A percentile compares a stretch with the other conserved stretches of the same genome.
Evolutionary conservation across 2,797 vertebrate genomes (phyloP).

Genomic region (Sebastes taczanowskii): DNA sequence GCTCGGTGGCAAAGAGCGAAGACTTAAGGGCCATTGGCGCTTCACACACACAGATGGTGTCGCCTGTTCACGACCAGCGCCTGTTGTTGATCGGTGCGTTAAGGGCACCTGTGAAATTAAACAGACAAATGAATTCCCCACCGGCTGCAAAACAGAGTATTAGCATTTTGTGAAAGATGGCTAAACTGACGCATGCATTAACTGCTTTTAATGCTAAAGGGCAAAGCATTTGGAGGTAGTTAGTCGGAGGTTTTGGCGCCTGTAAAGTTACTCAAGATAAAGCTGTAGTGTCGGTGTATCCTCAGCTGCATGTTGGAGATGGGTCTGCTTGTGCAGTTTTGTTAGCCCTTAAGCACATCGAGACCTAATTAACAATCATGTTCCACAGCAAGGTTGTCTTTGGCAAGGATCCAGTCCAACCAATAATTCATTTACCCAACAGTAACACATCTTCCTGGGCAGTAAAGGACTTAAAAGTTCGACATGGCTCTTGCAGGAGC

Average conservation of each 20-base stretch:
- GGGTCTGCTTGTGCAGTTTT: slow-evolving; percentile 69
- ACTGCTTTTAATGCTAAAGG: slow-evolving; percentile 55
- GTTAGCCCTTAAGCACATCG: slow-evolving; percentile 75
- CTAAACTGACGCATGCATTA: slow-evolving; percentile 48
- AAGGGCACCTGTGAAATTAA: slow-evolving; percentile 80
- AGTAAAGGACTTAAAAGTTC: slow-evolving; percentile 73
- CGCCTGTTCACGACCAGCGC: slow-evolving; percentile 66
- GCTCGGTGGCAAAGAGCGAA: slow-evolving; percentile 68
- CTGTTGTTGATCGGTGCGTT: slow-evolving; percentile 68
- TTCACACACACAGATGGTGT: slow-evolving; percentile 77
- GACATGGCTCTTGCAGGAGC: slow-evolving; percentile 63
- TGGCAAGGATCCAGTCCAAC: slow-evolving; percentile 70
- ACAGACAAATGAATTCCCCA: slow-evolving; percentile 78
- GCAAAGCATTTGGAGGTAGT: slow-evolving; percentile 42
- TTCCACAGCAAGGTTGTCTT: slow-evolving; percentile 75
- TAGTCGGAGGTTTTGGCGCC: slow-evolving; percentile 33
- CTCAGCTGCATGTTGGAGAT: slow-evolving; percentile 66
- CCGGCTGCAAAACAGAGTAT: slow-evolving; percentile 69
- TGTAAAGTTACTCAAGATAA: slow-evolving; percentile 55
- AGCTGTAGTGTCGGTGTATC: slow-evolving; percentile 33
- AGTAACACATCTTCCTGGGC: slow-evolving; percentile 67
- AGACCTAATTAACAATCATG: slow-evolving; percentile 77
- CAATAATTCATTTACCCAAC: slow-evolving; percentile 74
- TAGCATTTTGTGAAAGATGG: slow-evolving; percentile 62
- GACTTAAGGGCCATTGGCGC: slow-evolving; percentile 70